These are phyloP conservation scores for Tachina fera DNA, from an alignment of 2,888 invertebrate species.

Conservation along the genomic window DNA sequence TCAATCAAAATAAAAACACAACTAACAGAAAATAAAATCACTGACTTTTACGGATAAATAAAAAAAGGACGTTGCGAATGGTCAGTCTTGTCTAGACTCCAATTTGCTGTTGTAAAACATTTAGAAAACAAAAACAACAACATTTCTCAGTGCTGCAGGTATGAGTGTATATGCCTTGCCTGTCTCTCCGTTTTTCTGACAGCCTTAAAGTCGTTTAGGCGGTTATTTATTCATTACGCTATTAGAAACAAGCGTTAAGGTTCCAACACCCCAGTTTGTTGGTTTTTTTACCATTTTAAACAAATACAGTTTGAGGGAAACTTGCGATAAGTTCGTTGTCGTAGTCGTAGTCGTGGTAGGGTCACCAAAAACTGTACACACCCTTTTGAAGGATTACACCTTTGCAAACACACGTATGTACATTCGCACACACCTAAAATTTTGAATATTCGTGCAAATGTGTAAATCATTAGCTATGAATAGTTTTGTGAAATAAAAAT, in stretches of 20 bases:
- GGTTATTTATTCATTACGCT: slow-evolving; percentile 23
- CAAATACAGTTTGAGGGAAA: slow-evolving; percentile 35
- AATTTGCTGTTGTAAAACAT: slow-evolving; percentile 3
- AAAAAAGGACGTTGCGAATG: slow-evolving; percentile 34
- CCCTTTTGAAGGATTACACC: slow-evolving; percentile 29
- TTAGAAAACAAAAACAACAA: neutral
- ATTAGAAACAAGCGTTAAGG: slow-evolving; percentile 40
- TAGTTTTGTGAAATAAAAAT: neutral
- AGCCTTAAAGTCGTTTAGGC: slow-evolving; percentile 34
- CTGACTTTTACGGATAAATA: slow-evolving; percentile 25
- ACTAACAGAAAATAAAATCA: slow-evolving; percentile 16
- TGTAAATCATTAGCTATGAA: neutral
- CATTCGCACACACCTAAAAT: slow-evolving; percentile 6
- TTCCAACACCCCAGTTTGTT: slow-evolving; percentile 32
- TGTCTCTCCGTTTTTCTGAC: slow-evolving; percentile 29
- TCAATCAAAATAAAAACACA: slow-evolving; percentile 38
- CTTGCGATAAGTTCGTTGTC: slow-evolving; percentile 32
- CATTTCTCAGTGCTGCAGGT: slow-evolving; percentile 34
- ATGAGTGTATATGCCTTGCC: slow-evolving; percentile 31
- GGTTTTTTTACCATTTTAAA: neutral
- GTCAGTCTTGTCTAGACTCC: slow-evolving; percentile 43
- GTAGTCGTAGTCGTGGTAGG: slow-evolving; percentile 19
- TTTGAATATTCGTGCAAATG: neutral
- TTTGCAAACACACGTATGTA: neutral
- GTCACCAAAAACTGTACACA: slow-evolving; percentile 45